Evolutionary conservation across 2,888 invertebrate species (phyloP).

Genomic region (Zygogramma bicolorata): DNA sequence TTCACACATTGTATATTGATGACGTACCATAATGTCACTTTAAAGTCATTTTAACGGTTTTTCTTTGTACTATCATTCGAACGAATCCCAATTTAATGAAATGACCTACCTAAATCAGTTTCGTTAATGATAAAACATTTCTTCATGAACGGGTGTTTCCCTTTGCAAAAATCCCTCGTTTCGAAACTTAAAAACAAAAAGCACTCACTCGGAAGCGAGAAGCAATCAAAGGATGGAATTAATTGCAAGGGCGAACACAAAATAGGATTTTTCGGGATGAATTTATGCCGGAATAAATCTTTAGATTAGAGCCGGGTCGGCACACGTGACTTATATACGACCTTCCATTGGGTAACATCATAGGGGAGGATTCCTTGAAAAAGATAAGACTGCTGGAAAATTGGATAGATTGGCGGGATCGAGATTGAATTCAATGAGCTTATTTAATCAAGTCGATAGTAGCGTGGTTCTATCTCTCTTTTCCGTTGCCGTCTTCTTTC

Average conservation of each 20-base stretch:
- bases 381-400: constrained; percentile 66
- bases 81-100: too few relatives aligned
- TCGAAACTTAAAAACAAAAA: background rate
- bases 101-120: too few relatives aligned
- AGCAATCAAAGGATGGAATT: constrained; percentile 25
- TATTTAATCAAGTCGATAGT: constrained; percentile 63
- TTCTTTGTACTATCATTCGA: too few relatives aligned
- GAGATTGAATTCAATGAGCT: constrained; percentile 66
- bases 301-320: constrained; percentile 50
- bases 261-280: constrained; percentile 39
- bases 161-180: background rate
- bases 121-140: too few relatives aligned
- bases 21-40: too few relatives aligned
- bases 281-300: constrained; percentile 59
- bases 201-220: background rate
- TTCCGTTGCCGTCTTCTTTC: constrained; percentile 67
- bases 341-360: constrained; percentile 62
- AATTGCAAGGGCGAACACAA: constrained; percentile 36
- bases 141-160: too few relatives aligned
- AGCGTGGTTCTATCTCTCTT: constrained; percentile 44
- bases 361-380: constrained; percentile 61
- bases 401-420: constrained; percentile 64
- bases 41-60: too few relatives aligned
- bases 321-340: constrained; percentile 60
- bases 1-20: too few relatives aligned